Percentiles rank a stretch among this genome's conserved stretches.
Conservation (phyloP, 2,888 invertebrate species). For the Muschampia plurimacula region DNA sequence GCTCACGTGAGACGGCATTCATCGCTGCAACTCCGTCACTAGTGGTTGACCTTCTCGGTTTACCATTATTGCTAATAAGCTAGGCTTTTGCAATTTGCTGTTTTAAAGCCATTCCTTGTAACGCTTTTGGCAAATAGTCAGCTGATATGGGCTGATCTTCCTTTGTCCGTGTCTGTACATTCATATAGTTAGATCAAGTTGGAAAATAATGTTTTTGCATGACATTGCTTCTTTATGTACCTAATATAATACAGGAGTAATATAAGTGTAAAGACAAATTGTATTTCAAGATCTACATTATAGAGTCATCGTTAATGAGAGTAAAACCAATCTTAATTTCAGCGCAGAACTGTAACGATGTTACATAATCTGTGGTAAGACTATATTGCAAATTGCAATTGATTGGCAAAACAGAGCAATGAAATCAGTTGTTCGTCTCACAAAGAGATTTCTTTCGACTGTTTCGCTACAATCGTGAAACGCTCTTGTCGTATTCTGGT, state of each 20-base stretch:
- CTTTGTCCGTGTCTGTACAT: not conserved
- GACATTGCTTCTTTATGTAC: not conserved
- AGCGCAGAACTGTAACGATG: not conserved
- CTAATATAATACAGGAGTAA: not conserved
- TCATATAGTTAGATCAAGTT: not conserved
- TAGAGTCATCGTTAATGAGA: slow-evolving; percentile 12
- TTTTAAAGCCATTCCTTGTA: slow-evolving; percentile 66
- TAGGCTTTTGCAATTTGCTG: slow-evolving; percentile 72
- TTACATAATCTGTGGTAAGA: slow-evolving; percentile 19
- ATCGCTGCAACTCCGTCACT: slow-evolving; percentile 60
- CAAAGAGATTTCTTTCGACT: slow-evolving; percentile 21
- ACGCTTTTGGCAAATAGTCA: slow-evolving; percentile 54
- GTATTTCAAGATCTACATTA: not conserved
- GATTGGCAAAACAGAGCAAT: slow-evolving; percentile 25
- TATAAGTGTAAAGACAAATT: not conserved
- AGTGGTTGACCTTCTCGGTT: slow-evolving; percentile 77
- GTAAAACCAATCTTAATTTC: slow-evolving; percentile 6
- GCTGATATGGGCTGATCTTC: slow-evolving; percentile 35
- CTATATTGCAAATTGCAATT: slow-evolving; percentile 27
- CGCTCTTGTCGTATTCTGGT: slow-evolving; percentile 3
- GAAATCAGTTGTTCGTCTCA: slow-evolving; percentile 21
- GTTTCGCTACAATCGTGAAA: slow-evolving; percentile 11
- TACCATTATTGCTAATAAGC: slow-evolving; percentile 79
- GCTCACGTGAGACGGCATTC: slow-evolving; percentile 54
- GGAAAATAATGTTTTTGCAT: too few species aligned